These are phyloP conservation scores for Octomys mimax DNA, from an alignment of 2,797 vertebrate species.

Conservation along the genomic window DNA sequence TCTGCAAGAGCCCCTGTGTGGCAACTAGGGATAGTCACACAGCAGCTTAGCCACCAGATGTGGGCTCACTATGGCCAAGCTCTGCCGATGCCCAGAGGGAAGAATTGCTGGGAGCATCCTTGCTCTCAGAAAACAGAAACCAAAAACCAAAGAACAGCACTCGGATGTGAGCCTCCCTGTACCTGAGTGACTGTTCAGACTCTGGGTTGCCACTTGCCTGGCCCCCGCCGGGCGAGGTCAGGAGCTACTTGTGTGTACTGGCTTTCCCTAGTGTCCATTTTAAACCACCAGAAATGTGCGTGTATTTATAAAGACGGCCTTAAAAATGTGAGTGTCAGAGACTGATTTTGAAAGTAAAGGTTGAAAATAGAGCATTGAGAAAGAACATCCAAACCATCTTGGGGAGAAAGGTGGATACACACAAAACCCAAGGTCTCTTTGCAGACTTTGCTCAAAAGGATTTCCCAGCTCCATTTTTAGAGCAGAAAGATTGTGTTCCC, in stretches of 20 bases:
- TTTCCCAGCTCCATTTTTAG: background rate
- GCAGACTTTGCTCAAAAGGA: background rate
- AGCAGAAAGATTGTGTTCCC: background rate
- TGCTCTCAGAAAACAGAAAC: background rate
- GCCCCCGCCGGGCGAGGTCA: rapidly evolving
- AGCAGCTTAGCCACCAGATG: background rate
- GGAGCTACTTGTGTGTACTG: background rate
- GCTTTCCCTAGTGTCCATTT: background rate
- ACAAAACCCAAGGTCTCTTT: background rate
- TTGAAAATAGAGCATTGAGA: background rate
- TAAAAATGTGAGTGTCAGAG: background rate
- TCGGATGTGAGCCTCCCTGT: background rate
- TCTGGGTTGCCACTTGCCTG: background rate
- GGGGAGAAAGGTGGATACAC: background rate
- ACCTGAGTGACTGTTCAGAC: background rate
- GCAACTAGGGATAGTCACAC: background rate
- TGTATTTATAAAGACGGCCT: background rate
- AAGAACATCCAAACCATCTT: background rate
- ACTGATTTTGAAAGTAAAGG: background rate
- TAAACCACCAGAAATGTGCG: background rate
- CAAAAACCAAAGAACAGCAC: background rate
- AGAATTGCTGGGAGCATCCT: background rate
- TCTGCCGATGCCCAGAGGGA: no score
- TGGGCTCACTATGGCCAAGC: background rate
- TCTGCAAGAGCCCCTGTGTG: background rate